Percentiles rank a stretch among this genome's conserved stretches.
Conservation (phyloP, 1,140 invertebrate species). For the Zophobas atratus region DNA sequence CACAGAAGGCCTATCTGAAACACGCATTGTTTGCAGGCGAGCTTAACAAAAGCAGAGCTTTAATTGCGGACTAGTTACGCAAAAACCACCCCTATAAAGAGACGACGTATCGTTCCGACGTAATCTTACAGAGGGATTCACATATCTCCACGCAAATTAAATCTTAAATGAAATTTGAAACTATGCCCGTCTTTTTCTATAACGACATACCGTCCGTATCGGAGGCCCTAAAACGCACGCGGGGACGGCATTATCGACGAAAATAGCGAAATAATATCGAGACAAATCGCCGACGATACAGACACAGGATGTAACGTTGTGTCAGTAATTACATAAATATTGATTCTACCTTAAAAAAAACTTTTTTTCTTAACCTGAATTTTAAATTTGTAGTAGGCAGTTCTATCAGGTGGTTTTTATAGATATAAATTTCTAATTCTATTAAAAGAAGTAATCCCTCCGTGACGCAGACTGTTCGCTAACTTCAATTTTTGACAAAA, state of each 20-base stretch:
- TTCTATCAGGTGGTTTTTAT: no score
- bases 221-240: background rate
- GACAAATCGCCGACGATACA: no score
- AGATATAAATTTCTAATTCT: no score
- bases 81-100: constrained; percentile 53
- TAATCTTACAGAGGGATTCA: constrained; percentile 60
- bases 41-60: constrained; percentile 60
- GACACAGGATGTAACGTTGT: no score
- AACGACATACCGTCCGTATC: constrained; percentile 20
- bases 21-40: constrained; percentile 60
- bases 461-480: no score
- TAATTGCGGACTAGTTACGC: constrained; percentile 57
- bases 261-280: no score
- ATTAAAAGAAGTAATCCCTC: no score
- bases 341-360: no score
- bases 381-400: no score
- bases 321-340: no score
- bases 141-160: constrained; percentile 66
- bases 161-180: constrained; percentile 70
- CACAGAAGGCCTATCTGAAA: constrained; percentile 55
- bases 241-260: background rate
- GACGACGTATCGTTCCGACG: constrained; percentile 42
- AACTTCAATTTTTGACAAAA: no score
- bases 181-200: constrained; percentile 59
- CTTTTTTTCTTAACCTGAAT: no score